Base-by-base conservation (phyloP, 2,888 invertebrate species). In the Argyresthia albistria region DNA sequence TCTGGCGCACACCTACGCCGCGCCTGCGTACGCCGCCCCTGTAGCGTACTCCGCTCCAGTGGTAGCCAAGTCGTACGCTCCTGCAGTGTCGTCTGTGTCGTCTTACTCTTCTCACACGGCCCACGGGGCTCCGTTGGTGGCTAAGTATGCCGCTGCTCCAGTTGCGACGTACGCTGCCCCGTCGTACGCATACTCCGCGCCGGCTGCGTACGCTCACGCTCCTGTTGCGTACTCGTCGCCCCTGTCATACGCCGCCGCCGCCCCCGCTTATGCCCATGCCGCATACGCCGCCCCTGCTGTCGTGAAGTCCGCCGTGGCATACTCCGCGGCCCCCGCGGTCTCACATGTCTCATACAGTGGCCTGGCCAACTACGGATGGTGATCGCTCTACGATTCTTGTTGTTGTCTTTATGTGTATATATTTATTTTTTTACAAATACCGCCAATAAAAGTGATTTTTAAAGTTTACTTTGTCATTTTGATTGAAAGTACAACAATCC, bases 301-400 rank as follows among this genome's bases (percentile, higher is more conserved):
- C 15, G 60, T 71, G 54, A 78, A 78, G 56, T 70, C 80, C 46
- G 86, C 83, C 51, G 62, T 90, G 50, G 70, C 84, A 35, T 90
- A 90, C 76, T 87, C 88, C 36, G 90, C 91, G 43, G 90, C 90
- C 42, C 89, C 84, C 51, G 77, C 78, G 54, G 91, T 91, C 43
- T 90, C 92, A 55, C 91, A 92, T 70, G 89, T 90, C 57, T 78
- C 89, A 61, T 93, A 92, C 86, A 88, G 83, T 60, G 92, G 91
- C 56, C 86, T 90, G 54, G 90, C 90, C 43, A 80, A 89, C 60
- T 92, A 92, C 77, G 90, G 88, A 62, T 92, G 90, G 89, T 92
- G 90, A 90, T 79, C 77, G 60, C 67, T 65, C 72, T 16, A 10
- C 14, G 37, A 35, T 35, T 36, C 8, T 74, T 77, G 75, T 76